phyloP scores from a whole-genome alignment of 2,888 invertebrate genomes.

The Cataglyphis livida region DNA sequence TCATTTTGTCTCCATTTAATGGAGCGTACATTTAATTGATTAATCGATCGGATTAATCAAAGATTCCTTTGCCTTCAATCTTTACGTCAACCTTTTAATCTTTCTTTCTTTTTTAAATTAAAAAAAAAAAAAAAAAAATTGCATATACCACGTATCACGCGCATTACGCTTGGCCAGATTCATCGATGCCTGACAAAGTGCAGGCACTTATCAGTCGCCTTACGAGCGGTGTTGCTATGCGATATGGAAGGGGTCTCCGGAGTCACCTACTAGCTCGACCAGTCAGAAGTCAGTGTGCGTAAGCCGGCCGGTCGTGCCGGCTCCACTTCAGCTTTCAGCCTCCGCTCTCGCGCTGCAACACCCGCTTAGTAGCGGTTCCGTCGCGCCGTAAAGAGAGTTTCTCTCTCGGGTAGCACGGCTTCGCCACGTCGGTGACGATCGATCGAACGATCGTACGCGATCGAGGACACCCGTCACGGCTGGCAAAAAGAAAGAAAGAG shows the following conservation, averaged over 20 bases:
- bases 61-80: not conserved
- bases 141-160: not conserved
- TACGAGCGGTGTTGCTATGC: slow-evolving; percentile 78
- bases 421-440: not conserved
- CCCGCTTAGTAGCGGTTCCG: slow-evolving; percentile 14
- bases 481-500: not conserved
- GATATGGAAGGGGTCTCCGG: slow-evolving; percentile 76
- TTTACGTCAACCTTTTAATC: not conserved
- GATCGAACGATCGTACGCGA: not conserved
- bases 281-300: slow-evolving; percentile 78
- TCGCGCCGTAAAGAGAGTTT: slow-evolving; percentile 15
- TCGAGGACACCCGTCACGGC: too few species aligned
- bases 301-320: slow-evolving; percentile 78
- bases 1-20: not conserved
- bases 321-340: slow-evolving; percentile 71
- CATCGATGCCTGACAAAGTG: slow-evolving; percentile 67
- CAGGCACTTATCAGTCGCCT: slow-evolving; percentile 73
- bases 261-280: slow-evolving; percentile 77
- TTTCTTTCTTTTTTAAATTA: not conserved
- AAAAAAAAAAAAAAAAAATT: not conserved
- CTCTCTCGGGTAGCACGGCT: not conserved
- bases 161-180: slow-evolving; percentile 45
- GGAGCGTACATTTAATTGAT: not conserved
- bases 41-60: not conserved
- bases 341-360: slow-evolving; percentile 52